A percentile compares a stretch with the other conserved stretches of the same genome.
Evolutionary conservation across 2,888 invertebrate genomes (phyloP).

Genomic region (Eudemis profundana): DNA sequence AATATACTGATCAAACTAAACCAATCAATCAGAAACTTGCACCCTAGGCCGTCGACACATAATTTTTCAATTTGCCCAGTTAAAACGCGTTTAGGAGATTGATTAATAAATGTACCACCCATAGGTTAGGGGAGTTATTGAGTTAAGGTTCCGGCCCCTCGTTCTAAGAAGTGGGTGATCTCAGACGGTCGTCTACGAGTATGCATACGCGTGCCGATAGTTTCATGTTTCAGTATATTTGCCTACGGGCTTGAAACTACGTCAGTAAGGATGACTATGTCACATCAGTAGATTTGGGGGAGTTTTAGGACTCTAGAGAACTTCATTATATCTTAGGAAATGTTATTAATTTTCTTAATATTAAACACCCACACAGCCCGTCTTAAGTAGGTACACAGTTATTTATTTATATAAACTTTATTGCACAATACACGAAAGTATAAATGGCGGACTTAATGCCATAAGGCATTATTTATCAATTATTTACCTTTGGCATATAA

Average conservation of each 20-base stretch:
- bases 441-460: no score
- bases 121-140: constrained; percentile 68
- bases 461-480: no score
- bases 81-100: constrained; percentile 79
- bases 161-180: constrained; percentile 50
- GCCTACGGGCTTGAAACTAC: background rate
- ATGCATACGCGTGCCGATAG: constrained; percentile 25
- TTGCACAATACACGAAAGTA: no score
- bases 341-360: no score
- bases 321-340: no score
- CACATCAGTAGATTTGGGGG: no score
- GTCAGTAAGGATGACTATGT: no score
- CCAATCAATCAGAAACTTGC: constrained; percentile 43
- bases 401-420: no score
- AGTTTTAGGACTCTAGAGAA: no score
- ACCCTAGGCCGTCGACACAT: constrained; percentile 69
- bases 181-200: constrained; percentile 48
- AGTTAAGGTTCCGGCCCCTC: constrained; percentile 66
- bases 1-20: constrained; percentile 43
- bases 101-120: constrained; percentile 80
- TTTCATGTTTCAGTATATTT: constrained; percentile 20
- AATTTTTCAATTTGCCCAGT: constrained; percentile 80
- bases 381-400: no score
- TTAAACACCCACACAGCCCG: no score
- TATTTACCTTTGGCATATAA: no score